Percentiles rank a stretch among this genome's conserved stretches.
Conservation (phyloP, 1,140 invertebrate species). For the Zeugodacus cucurbitae region DNA sequence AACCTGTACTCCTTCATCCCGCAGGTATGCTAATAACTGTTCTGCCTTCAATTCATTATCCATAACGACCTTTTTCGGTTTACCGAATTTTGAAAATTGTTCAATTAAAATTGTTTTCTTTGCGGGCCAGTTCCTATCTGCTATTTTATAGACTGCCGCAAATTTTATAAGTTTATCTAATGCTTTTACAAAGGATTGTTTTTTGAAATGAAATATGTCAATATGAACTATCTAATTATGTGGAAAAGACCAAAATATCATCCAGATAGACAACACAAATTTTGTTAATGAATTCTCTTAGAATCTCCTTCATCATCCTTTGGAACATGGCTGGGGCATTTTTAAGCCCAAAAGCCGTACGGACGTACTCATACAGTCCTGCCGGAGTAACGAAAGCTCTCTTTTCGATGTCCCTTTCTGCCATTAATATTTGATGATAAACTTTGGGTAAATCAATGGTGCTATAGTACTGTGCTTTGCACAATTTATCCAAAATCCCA, state of each 20-base stretch:
- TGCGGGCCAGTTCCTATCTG: not conserved
- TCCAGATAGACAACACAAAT: conserved; percentile 46
- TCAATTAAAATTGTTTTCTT: not conserved
- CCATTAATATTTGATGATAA: not conserved
- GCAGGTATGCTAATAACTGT: not conserved
- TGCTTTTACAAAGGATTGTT: not conserved
- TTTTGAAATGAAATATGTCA: not conserved
- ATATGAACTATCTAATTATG: conserved; percentile 14
- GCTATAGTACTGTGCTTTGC: not conserved
- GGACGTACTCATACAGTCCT: not conserved
- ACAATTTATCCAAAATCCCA: not conserved
- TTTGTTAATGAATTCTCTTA: conserved; percentile 43
- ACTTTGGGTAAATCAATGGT: not conserved
- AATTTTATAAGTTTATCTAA: not conserved
- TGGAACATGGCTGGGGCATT: conserved; percentile 47
- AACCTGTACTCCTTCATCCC: not conserved
- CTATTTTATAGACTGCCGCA: not conserved
- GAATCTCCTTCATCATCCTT: conserved; percentile 43
- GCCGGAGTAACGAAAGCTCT: not conserved
- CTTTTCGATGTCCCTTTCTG: not conserved
- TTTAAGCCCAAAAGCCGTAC: conserved; percentile 45
- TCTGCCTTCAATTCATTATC: not conserved
- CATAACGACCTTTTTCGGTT: not conserved
- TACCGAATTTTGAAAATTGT: not conserved
- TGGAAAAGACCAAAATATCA: conserved; percentile 48